These are phyloP conservation scores for Drosophila bocqueti DNA, from an alignment of 1,140 invertebrate genomes.

Conservation along the genomic window DNA sequence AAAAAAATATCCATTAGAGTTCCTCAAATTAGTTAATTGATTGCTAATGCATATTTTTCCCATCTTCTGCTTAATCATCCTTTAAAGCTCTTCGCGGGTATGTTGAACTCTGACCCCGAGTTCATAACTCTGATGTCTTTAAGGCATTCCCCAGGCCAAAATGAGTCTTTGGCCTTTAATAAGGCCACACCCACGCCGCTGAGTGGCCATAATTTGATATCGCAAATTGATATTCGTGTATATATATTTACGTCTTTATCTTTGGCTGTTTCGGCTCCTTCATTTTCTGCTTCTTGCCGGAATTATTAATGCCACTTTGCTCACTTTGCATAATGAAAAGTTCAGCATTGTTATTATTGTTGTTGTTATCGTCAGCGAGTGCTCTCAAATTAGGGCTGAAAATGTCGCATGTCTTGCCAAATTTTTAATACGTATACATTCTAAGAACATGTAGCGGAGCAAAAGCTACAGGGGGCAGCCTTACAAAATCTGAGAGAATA, in stretches of 20 bases:
- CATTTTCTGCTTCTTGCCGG: constrained; percentile 17
- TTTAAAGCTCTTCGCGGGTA: neutral
- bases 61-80: neutral
- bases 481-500: constrained; percentile 28
- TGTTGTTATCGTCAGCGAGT: constrained; percentile 44
- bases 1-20: neutral
- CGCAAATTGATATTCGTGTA: constrained; percentile 34
- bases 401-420: constrained; percentile 70
- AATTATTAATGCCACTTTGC: constrained; percentile 61
- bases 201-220: constrained; percentile 42
- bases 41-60: neutral
- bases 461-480: constrained; percentile 1
- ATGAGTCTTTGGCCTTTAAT: constrained; percentile 13
- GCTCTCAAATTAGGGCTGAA: constrained; percentile 67
- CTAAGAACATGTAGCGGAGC: constrained; percentile 31
- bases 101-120: neutral
- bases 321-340: constrained; percentile 75
- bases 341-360: constrained; percentile 48
- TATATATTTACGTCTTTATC: constrained; percentile 37
- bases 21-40: neutral
- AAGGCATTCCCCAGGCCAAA: neutral
- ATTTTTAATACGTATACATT: constrained; percentile 36
- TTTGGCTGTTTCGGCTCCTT: constrained; percentile 25
- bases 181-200: constrained; percentile 19
- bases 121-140: constrained; percentile 11